Evolutionary conservation across 2,888 invertebrate genomes (phyloP), one percentile per base, ranked within the genome.

Genomic region (Tipula helvola): DNA sequence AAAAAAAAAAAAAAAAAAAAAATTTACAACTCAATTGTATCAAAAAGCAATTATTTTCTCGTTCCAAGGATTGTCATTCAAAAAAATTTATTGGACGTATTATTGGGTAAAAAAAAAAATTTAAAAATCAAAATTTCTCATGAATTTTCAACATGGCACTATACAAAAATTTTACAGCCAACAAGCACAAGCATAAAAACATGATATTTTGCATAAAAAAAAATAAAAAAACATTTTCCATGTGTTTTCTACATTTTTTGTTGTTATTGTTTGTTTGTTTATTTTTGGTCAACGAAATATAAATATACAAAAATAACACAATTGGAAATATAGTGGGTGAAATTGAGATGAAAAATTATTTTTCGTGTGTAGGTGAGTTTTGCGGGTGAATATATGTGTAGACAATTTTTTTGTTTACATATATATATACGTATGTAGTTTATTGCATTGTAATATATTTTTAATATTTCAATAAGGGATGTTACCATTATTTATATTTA

Each of bases 391-490:
- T 57, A 57, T 16, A 16, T 57, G 8, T 57, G 16, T 57, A 57
- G 52, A 57, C n/a, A 41, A 41, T 41, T 84, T 85, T 85, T 85
- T 41, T 12, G 84, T 36, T 85, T 3, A 8, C 36, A 85, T 85
- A 85, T 16, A 85, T 39, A 71, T 71, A 71, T 18, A 57, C 16
- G 10, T 71, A 71, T 71, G n/a, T 84, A 84, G 84, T 84, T 84
- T 84, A 84, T 84, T 18, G 86, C 86, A 47, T 47, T 44, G 44
- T 44, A 86, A 86, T 86, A 86, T 86, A 86, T 71, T 71, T 71
- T 71, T 71, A 71, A 71, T 71, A 71, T 86, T 86, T 86, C 86
- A 86, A 44, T 47, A 86, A 86, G 86, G 86, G 86, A 86, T 86
- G 86, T 86, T 86, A 47, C 86, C 86, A 44, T 86, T 86, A 86